These are phyloP conservation scores for Strix aluco DNA, from an alignment of 2,113 vertebrate species.

Conservation along the genomic window DNA sequence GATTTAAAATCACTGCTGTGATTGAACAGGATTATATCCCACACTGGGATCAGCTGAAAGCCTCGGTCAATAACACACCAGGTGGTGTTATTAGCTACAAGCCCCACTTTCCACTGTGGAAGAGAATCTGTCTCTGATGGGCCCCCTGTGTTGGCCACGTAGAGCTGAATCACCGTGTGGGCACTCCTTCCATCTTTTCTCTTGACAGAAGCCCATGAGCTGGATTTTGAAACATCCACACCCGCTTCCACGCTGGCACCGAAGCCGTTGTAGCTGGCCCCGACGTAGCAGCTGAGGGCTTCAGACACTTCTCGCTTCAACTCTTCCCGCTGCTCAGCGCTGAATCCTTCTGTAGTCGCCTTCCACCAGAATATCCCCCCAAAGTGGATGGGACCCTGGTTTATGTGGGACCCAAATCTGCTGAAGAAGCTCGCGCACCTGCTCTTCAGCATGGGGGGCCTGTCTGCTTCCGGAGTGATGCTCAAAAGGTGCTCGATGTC, in stretches of 20 bases:
- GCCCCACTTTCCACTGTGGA: conserved; percentile 57
- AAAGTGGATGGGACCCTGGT: conserved; percentile 70
- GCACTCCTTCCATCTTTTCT: background rate
- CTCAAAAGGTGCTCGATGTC: conserved; percentile 28
- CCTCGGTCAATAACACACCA: conserved; percentile 70
- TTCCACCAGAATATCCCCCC: conserved; percentile 77
- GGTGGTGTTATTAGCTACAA: conserved; percentile 49
- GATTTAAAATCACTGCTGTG: conserved; percentile 62
- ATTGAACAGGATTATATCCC: conserved; percentile 60
- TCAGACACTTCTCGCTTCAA: background rate
- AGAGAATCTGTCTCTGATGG: conserved; percentile 24
- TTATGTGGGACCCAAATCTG: conserved; percentile 68
- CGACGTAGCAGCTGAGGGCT: background rate
- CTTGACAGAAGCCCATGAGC: background rate
- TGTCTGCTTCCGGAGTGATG: background rate
- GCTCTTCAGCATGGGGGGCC: background rate
- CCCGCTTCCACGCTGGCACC: fast-evolving
- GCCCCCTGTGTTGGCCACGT: conserved; percentile 46
- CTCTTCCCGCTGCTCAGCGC: background rate
- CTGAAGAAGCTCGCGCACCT: conserved; percentile 53
- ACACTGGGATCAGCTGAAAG: conserved; percentile 59
- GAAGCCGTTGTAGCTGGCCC: background rate
- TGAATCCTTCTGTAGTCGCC: conserved; percentile 40
- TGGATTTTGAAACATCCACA: background rate
- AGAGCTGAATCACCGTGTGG: background rate